phyloP scores from a whole-genome alignment of 2,113 vertebrate genomes.

The Notarius lentiginosus region DNA sequence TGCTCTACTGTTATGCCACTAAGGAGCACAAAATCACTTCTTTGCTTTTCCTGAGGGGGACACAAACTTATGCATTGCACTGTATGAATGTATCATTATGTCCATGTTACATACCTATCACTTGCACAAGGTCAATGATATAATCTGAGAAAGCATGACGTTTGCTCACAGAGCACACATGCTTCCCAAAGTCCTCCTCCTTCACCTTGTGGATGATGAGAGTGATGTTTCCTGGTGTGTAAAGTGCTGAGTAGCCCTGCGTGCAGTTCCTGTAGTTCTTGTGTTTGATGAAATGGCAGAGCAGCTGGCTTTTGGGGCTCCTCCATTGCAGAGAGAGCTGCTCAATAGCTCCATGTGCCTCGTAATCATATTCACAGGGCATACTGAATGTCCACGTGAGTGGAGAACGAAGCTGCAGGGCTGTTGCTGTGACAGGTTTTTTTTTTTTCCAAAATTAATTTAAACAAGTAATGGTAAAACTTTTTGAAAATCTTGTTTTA shows the following conservation, averaged over 20 bases:
- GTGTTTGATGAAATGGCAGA: conserved; percentile 78
- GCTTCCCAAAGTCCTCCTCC: conserved; percentile 62
- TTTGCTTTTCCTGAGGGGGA: neutral
- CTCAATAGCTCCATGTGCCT: conserved; percentile 51
- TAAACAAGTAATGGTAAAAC: neutral
- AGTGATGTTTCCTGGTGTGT: conserved; percentile 61
- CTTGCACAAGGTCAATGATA: conserved; percentile 57
- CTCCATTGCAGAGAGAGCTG: conserved; percentile 75
- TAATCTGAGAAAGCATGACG: conserved; percentile 67
- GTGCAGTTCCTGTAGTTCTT: conserved; percentile 72
- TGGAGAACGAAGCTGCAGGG: conserved; percentile 51
- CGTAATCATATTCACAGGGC: conserved; percentile 66
- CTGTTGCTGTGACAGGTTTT: conserved; percentile 49
- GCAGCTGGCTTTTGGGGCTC: conserved; percentile 62
- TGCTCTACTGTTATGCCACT: neutral
- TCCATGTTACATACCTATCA: conserved; percentile 57
- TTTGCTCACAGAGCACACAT: conserved; percentile 73
- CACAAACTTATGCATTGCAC: neutral
- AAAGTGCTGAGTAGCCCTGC: conserved; percentile 62
- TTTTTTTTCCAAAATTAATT: neutral
- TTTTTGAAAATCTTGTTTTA: neutral
- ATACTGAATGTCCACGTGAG: conserved; percentile 49
- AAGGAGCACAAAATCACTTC: neutral
- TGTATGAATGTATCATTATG: neutral
- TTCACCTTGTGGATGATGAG: conserved; percentile 61